Evolutionary conservation across 2,797 vertebrate genomes (phyloP), one percentile per base, ranked within the genome.

Genomic region (Neopelma chrysocephalum): DNA sequence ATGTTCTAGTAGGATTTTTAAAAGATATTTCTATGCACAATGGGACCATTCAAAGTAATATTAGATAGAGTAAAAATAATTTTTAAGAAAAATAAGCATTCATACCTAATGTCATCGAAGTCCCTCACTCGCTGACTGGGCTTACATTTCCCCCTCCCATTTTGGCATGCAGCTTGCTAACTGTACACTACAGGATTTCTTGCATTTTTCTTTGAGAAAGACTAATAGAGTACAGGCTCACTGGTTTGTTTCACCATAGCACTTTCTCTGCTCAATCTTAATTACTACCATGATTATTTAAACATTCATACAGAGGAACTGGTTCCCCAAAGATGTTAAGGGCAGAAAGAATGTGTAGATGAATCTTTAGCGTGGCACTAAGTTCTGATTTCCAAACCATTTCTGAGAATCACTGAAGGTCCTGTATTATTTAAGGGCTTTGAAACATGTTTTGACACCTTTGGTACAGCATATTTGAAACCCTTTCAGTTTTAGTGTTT

Each of bases 211-310:
- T 84, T 88, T 86, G 87, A 65, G 90, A 73, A 62, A 72, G 34
- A 71, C n/a, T 79, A 87, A 76, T 60, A 56, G 54, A 87, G 54
- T 27, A 48, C 65, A 95, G 86, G 54, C 80, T 81, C 53, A n/a
- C 92, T 91, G 76, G 54, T 90, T 94, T 94, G 57, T 93, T 94
- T 90, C 92, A 95, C 77, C 6, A 1, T 7, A 88, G 82, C 85
- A 82, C 64, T 88, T 96, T 81, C 69, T 75, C 76, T 88, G 40
- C 82, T 79, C 72, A 26, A 23, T 66, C 72, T 54, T 78, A 93
- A 96, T 93, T 96, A 65, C 76, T 65, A 36, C 66, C 58, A 22
- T 54, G 80, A 78, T 90, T 95, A 79, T 87, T 96, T 96, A 92
- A 96, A 91, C 91, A 91, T 79, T 47, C 62, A 62, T 40, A 32